Percentiles rank a stretch among this genome's conserved stretches.
Conservation (phyloP, 2,888 invertebrate genomes). For the Pseudococcus jackbeardsleyi region DNA sequence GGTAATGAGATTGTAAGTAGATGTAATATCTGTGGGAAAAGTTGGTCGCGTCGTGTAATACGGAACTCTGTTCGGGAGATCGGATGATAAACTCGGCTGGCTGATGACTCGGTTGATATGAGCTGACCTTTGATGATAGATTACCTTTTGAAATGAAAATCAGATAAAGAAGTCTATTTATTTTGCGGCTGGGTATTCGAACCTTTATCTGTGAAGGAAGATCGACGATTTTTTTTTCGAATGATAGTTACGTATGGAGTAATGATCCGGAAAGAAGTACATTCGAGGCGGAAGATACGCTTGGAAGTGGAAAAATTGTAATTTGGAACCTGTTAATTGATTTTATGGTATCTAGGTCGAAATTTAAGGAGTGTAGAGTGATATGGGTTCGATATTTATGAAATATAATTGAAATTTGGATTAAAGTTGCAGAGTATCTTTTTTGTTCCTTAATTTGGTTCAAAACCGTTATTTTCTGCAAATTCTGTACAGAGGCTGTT, state of each 20-base stretch:
- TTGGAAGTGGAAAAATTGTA: background rate
- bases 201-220: background rate
- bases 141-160: constrained; percentile 5
- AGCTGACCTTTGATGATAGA: background rate
- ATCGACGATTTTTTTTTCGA: background rate
- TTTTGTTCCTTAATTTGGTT: background rate
- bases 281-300: background rate
- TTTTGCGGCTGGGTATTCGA: background rate
- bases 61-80: background rate
- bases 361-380: background rate
- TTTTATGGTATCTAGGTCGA: background rate
- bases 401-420: background rate
- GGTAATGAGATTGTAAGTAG: background rate
- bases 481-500: background rate
- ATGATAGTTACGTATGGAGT: background rate
- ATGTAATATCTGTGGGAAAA: background rate
- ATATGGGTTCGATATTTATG: background rate
- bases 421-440: background rate
- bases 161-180: background rate
- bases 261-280: background rate
- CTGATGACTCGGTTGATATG: background rate
- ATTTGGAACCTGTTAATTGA: background rate
- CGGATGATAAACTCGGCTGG: background rate
- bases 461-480: background rate
- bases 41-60: background rate